These are phyloP conservation scores for Chloroclysta siterata DNA, from an alignment of 2,888 invertebrate genomes.

Conservation along the genomic window DNA sequence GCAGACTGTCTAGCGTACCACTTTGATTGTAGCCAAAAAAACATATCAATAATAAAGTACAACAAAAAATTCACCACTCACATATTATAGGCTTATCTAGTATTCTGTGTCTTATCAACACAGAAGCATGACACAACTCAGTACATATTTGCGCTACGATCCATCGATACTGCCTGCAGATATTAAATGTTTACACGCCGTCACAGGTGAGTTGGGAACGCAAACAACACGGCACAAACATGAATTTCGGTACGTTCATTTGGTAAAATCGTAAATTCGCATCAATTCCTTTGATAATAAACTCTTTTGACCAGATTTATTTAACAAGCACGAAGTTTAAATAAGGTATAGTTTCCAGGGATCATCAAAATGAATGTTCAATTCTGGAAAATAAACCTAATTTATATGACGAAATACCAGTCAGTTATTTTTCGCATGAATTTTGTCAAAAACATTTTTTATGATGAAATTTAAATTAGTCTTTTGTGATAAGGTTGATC, in stretches of 20 bases:
- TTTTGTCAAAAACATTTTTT: no score
- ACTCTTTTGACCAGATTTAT: conserved; percentile 3
- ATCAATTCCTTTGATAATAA: not conserved
- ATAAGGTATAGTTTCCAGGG: no score
- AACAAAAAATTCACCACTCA: not conserved
- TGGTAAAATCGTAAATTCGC: conserved; percentile 1
- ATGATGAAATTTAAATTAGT: no score
- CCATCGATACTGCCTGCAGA: conserved; percentile 57
- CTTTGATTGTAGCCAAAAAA: no score
- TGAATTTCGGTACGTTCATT: conserved; percentile 17
- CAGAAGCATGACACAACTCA: conserved; percentile 24
- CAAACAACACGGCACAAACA: conserved; percentile 30
- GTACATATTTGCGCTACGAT: conserved; percentile 48
- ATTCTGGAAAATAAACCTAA: not conserved
- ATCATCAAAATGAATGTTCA: not conserved
- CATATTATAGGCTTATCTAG: not conserved
- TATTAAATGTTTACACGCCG: conserved; percentile 75
- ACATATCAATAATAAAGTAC: not conserved
- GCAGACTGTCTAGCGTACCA: no score
- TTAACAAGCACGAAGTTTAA: not conserved
- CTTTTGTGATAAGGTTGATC: no score
- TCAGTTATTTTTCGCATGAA: no score
- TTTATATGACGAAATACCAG: no score
- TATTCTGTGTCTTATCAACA: conserved; percentile 16
- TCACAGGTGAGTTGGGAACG: conserved; percentile 52